phyloP scores from a whole-genome alignment of 2,113 vertebrate species.

The Equus przewalskii region DNA sequence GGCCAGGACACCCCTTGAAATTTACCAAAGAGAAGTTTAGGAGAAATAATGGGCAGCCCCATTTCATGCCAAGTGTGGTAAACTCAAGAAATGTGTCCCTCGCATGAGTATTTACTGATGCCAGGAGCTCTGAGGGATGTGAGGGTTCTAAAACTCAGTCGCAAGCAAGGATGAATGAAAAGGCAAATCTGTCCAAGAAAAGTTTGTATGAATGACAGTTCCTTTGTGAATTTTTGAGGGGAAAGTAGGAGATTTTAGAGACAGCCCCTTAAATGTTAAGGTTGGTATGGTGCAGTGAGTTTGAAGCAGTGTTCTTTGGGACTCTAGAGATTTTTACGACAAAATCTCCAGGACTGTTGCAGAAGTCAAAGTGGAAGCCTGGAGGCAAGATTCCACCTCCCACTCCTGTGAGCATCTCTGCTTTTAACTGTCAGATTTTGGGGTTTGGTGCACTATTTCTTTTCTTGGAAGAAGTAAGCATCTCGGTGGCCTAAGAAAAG shows the following conservation, averaged over 20 bases:
- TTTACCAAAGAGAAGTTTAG: not conserved
- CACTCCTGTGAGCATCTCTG: not conserved
- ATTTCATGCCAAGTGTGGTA: not conserved
- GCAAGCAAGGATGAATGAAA: not conserved
- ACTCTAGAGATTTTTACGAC: not conserved
- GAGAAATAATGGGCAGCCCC: not conserved
- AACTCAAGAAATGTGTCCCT: not conserved
- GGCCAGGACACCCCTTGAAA: not conserved
- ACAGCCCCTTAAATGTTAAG: not conserved
- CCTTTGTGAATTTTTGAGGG: not conserved
- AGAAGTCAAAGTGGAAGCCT: not conserved
- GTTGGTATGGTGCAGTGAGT: not conserved
- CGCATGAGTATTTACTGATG: not conserved
- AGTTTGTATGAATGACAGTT: not conserved
- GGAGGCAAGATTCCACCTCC: not conserved
- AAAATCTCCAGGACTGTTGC: not conserved
- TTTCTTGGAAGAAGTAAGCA: not conserved
- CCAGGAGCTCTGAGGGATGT: not conserved
- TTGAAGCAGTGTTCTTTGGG: not conserved
- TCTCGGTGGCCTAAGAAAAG: not conserved
- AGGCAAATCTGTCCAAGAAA: not conserved
- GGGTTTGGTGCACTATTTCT: not conserved
- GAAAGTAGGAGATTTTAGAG: not conserved
- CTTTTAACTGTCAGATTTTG: not conserved
- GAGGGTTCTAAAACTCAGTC: not conserved